A percentile compares a stretch with the other conserved stretches of the same genome.
phyloP scores from a whole-genome alignment of 2,888 invertebrate species.

The Serripes groenlandicus region DNA sequence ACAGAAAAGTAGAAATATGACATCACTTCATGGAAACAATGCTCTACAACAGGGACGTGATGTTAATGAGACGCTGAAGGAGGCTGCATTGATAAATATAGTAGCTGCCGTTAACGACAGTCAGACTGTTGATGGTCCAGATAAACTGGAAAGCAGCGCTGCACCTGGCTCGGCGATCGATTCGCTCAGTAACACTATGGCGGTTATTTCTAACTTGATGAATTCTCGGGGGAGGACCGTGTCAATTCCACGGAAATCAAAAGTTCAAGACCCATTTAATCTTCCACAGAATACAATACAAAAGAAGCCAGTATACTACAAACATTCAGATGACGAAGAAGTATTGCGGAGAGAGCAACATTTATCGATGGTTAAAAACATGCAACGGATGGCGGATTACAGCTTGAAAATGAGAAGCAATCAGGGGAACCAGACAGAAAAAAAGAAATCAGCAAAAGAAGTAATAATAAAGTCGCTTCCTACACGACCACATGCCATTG shows the following conservation, averaged over 20 bases:
- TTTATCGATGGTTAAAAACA: neutral
- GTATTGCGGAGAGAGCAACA: conserved; percentile 29
- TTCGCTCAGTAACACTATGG: conserved; percentile 47
- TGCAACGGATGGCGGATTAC: conserved; percentile 23
- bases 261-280: conserved; percentile 52
- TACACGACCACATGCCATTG: conserved; percentile 4
- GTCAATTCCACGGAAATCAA: conserved; percentile 68
- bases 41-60: conserved; percentile 4
- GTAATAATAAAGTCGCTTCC: conserved; percentile 9
- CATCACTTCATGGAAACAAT: neutral
- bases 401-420: neutral
- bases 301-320: conserved; percentile 72
- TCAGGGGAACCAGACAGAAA: conserved; percentile 13
- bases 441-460: conserved; percentile 28
- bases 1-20: neutral
- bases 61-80: conserved; percentile 71
- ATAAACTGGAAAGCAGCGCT: neutral
- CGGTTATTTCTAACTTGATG: conserved; percentile 64
- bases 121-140: conserved; percentile 5
- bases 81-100: conserved; percentile 77
- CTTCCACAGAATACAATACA: conserved; percentile 62
- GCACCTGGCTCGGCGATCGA: conserved; percentile 39
- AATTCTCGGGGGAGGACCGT: conserved; percentile 62
- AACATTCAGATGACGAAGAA: conserved; percentile 67
- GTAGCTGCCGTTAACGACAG: conserved; percentile 76